Conservation (phyloP, 2,797 vertebrate genomes). For the Petrocephalus sullivani region DNA sequence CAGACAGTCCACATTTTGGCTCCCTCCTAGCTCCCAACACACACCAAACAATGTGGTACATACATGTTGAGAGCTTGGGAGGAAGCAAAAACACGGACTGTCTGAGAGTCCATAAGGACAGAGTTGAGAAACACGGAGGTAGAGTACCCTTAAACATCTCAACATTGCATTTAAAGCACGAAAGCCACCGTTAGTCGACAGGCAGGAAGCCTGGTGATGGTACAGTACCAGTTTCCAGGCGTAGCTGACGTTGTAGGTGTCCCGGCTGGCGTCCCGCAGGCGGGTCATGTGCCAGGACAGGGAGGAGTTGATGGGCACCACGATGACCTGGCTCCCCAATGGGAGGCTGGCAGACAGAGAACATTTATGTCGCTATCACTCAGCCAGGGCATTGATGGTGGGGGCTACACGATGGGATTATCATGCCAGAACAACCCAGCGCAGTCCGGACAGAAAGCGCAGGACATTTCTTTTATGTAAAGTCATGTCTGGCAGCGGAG, state of each 20-base stretch:
- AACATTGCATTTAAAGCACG: background rate
- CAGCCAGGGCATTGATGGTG: background rate
- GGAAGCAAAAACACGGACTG: background rate
- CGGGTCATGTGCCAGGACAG: slow-evolving; percentile 96
- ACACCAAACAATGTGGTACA: background rate
- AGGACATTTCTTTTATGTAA: slow-evolving; percentile 4
- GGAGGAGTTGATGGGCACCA: slow-evolving; percentile 89
- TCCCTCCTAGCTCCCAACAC: background rate
- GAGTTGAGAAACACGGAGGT: background rate
- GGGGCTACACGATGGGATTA: background rate
- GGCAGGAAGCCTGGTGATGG: background rate
- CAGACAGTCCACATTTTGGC: background rate
- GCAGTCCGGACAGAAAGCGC: background rate
- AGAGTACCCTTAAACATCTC: background rate
- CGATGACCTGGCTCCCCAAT: slow-evolving; percentile 90
- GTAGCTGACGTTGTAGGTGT: slow-evolving; percentile 95
- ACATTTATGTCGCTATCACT: background rate
- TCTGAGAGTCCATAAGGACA: background rate
- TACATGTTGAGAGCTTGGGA: background rate
- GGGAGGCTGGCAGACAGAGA: slow-evolving; percentile 72
- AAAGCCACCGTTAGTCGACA: background rate
- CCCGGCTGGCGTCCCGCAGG: slow-evolving; percentile 77
- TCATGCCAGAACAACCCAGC: background rate
- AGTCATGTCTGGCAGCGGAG: background rate
- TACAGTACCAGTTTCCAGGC: slow-evolving; percentile 93